Conservation (phyloP, 2,888 invertebrate genomes). For the Abscondita cerata region DNA sequence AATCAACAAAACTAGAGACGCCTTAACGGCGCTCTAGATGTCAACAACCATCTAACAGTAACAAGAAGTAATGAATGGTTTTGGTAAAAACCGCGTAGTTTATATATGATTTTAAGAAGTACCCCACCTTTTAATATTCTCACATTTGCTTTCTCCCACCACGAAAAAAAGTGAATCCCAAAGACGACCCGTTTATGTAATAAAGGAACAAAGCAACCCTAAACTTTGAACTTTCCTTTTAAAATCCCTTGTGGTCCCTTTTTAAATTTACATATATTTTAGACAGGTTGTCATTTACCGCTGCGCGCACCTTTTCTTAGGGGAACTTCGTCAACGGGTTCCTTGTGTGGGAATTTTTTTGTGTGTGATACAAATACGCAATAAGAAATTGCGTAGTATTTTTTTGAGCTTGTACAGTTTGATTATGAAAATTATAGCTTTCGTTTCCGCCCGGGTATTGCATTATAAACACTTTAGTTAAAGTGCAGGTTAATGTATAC, state of each 20-base stretch:
- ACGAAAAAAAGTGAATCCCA: constrained; percentile 12
- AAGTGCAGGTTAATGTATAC: too few species aligned
- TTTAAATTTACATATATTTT: constrained; percentile 30
- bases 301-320: constrained; percentile 12
- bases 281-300: constrained; percentile 25
- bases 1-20: constrained; percentile 17
- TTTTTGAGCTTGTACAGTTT: too few species aligned
- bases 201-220: constrained; percentile 32
- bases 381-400: neutral
- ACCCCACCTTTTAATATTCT: constrained; percentile 20
- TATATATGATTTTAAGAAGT: constrained; percentile 25
- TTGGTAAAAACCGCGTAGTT: constrained; percentile 21
- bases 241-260: constrained; percentile 26
- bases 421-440: too few species aligned
- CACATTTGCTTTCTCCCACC: constrained; percentile 27
- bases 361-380: neutral
- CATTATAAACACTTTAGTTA: too few species aligned
- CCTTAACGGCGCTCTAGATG: constrained; percentile 20
- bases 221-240: constrained; percentile 24
- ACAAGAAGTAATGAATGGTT: constrained; percentile 29
- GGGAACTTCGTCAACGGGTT: constrained; percentile 4
- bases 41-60: constrained; percentile 19
- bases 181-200: constrained; percentile 28
- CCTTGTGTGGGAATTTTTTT: constrained; percentile 11
- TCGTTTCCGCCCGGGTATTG: too few species aligned